Conservation (phyloP, 2,797 vertebrate genomes). For the Urosaurus nigricauda region DNA sequence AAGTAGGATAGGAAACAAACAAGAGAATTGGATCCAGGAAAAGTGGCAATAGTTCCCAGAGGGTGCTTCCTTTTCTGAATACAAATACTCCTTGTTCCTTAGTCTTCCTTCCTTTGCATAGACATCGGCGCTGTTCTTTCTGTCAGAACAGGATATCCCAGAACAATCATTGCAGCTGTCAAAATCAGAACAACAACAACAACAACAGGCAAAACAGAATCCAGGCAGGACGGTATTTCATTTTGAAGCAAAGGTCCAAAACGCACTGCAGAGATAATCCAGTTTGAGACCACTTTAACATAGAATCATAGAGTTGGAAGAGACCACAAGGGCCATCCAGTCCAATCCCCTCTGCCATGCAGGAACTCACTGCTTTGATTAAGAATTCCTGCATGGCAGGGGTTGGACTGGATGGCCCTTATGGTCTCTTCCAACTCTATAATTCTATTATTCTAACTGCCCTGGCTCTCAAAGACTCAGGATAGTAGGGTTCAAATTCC, state of each 20-base stretch:
- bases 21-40: background rate
- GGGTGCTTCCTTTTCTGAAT: background rate
- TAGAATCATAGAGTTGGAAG: too few relatives aligned
- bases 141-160: background rate
- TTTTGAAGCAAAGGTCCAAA: background rate
- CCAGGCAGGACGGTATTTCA: too few relatives aligned
- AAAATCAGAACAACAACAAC: background rate
- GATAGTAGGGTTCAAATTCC: too few relatives aligned
- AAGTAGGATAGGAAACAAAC: background rate
- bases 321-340: background rate
- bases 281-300: too few relatives aligned
- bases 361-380: too few relatives aligned
- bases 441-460: too few relatives aligned
- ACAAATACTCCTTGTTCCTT: background rate
- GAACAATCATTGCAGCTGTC: background rate
- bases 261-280: too few relatives aligned
- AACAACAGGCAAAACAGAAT: background rate
- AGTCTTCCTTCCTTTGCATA: background rate
- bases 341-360: background rate
- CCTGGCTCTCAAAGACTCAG: too few relatives aligned
- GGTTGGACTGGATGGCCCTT: too few relatives aligned
- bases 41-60: background rate
- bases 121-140: background rate
- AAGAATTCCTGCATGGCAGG: too few relatives aligned
- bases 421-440: too few relatives aligned